Percentiles rank a stretch among this genome's conserved stretches.
Conservation (phyloP, 2,113 vertebrate species). For the Garra rufa region DNA sequence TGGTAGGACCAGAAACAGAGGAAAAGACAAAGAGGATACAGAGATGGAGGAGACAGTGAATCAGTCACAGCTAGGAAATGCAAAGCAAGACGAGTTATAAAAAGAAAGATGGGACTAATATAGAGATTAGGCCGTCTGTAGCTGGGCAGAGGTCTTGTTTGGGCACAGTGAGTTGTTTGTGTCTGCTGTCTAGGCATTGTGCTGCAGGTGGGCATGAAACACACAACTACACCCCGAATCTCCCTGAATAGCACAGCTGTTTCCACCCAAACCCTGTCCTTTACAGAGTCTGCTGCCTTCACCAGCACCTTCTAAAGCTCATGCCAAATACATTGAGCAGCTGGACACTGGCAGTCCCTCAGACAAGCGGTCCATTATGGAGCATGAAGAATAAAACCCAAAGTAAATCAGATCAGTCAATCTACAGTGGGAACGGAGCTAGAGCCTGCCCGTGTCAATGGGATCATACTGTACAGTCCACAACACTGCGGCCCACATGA, state of each 20-base stretch:
- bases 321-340: constrained; percentile 50
- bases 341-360: constrained; percentile 45
- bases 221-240: constrained; percentile 37
- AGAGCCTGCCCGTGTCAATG: constrained; percentile 39
- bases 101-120: neutral
- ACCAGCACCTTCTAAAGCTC: constrained; percentile 49
- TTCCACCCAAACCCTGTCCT: constrained; percentile 52
- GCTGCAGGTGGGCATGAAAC: constrained; percentile 59
- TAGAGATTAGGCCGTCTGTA: neutral
- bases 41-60: neutral
- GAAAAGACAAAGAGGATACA: neutral
- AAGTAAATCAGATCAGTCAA: constrained; percentile 47
- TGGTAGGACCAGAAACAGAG: neutral
- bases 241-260: constrained; percentile 56
- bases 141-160: neutral
- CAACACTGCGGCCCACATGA: constrained; percentile 56
- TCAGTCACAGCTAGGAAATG: constrained; percentile 1
- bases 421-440: constrained; percentile 39
- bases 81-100: neutral
- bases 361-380: constrained; percentile 58
- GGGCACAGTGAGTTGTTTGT: constrained; percentile 33
- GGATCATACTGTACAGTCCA: constrained; percentile 52
- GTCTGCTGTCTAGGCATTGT: constrained; percentile 47
- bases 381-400: constrained; percentile 45
- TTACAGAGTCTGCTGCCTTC: constrained; percentile 50